Evolutionary conservation across 2,888 invertebrate genomes (phyloP), one percentile per base, ranked within the genome.

Genomic region (Sminthurides aquaticus): DNA sequence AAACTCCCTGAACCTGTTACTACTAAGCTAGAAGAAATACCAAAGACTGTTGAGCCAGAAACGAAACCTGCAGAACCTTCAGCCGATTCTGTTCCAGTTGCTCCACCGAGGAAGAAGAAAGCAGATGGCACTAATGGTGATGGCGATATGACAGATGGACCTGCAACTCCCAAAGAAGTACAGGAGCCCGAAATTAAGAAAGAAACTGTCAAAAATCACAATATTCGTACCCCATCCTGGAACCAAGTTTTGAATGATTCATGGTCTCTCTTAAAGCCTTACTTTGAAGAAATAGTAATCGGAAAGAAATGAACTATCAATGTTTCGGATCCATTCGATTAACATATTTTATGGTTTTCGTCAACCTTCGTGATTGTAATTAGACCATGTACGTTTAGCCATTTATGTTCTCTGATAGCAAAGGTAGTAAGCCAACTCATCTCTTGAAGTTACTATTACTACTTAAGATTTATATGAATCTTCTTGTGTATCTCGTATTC

Each of bases 271-370:
- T 3, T 62, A 25, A 57, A 60, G 54, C 60, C 59, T 15, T 56
- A 60, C 26, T 27, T 60, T 1, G 64, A 64, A 59, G 54, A 64
- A 43, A n/a, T 49, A 5, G 58, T 58, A 3, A 49, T 20, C 1
- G 64, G 64, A 2, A 64, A 64, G 71, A 88, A 86, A 20, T 52
- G 43, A 34, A n/a, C n/a, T n/a, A n/a, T n/a, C 15, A 34, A 34
- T 15, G 43, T 34, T 34, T 34, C 15, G 15, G 15, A 11, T 34
- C 15, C 15, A 34, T n/a, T n/a, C n/a, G n/a, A n/a, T n/a, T n/a
- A n/a, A n/a, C n/a, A n/a, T n/a, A n/a, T n/a, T 15, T 34, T 11
- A 34, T 34, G 5, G 15, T 15, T 34, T 34, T 15, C 43, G 43
- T 34, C 5, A 34, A 34, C 15, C 43, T 34, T 34, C 5, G 15